Evolutionary conservation across 2,888 invertebrate genomes (phyloP).

Genomic region (Drosophila infuscata): DNA sequence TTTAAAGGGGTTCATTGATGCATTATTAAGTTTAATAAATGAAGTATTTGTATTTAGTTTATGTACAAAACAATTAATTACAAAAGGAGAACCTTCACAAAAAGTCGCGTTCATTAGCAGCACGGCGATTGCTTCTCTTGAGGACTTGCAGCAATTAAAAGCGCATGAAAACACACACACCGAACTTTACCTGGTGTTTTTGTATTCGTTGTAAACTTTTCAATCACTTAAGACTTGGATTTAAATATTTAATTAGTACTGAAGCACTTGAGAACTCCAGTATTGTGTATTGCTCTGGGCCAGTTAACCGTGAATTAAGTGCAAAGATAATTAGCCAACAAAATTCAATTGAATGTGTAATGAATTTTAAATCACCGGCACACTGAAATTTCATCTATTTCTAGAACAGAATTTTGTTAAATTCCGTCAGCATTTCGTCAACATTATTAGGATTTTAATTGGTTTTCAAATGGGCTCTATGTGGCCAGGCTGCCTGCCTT

Average conservation of each 20-base stretch:
- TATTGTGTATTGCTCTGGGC: slow-evolving; percentile 5
- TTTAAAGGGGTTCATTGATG: slow-evolving; percentile 9
- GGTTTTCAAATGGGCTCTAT: slow-evolving; percentile 63
- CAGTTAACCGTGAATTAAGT: slow-evolving; percentile 30
- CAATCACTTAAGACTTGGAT: slow-evolving; percentile 66
- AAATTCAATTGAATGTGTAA: slow-evolving; percentile 74
- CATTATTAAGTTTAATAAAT: slow-evolving; percentile 15
- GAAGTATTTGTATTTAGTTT: slow-evolving; percentile 9
- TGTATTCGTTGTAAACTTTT: slow-evolving; percentile 42
- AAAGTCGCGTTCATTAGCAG: not conserved
- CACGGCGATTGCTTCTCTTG: not conserved
- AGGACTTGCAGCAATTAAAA: slow-evolving; percentile 53
- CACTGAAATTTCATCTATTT: slow-evolving; percentile 27
- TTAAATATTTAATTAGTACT: slow-evolving; percentile 71
- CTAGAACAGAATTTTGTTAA: slow-evolving; percentile 42
- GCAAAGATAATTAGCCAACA: slow-evolving; percentile 61
- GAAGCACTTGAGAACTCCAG: not conserved
- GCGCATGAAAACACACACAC: slow-evolving; percentile 30
- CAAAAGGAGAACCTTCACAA: not conserved
- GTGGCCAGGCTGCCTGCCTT: slow-evolving; percentile 4
- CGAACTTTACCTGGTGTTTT: slow-evolving; percentile 8
- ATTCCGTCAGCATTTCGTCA: slow-evolving; percentile 16
- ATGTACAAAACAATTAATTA: slow-evolving; percentile 27
- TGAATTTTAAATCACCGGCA: slow-evolving; percentile 70
- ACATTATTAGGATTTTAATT: slow-evolving; percentile 73